Base-by-base conservation (phyloP, 1,140 invertebrate species). In the Zaprionus africanus region DNA sequence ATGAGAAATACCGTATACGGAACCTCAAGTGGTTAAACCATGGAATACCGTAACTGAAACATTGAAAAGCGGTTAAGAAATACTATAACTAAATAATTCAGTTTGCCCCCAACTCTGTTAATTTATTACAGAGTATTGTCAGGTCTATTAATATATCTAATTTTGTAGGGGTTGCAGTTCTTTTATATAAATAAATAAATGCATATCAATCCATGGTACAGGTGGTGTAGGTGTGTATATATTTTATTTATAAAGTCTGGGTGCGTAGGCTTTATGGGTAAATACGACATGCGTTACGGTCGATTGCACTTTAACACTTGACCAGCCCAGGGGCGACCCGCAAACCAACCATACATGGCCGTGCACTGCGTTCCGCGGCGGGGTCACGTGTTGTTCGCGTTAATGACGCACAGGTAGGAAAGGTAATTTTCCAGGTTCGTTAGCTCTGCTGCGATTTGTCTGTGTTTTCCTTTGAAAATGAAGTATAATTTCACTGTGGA, bases 251-350 rank as follows among this genome's bases (percentile, higher is more conserved):
- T 22, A 51, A 24, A 51, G 46, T 67, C 57, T 65, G 58, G 66
- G 41, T 84, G 84, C 70, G 75, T 78, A 64, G 79, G 72, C 67
- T 56, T 59, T 41, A 5, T 59, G 26, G 24, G 12, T 19, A 36
- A 64, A 76, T 76, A 61, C 76, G 58, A 69, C 68, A 78, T 69
- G 54, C 64, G 78, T 88, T 87, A 81, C 85, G 81, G 75, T 78
- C 85, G 78, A 88, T 90, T 88, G 84, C 84, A 84, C 78, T 90
- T 88, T 88, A 85, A 90, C 84, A 88, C 84, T 88, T 90, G 84
- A 81, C 85, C 84, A 84, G 84, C 49, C 57, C 63, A 68, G 43
- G 53, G 54, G 60, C 34, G 73, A 64, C 73, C 73, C 67, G 73
- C 67, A 28, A 60, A 24, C 26, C 19, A 38, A 46, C 31, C 13